Evolutionary conservation across 2,888 invertebrate species (phyloP).

Genomic region (Cancer borealis): DNA sequence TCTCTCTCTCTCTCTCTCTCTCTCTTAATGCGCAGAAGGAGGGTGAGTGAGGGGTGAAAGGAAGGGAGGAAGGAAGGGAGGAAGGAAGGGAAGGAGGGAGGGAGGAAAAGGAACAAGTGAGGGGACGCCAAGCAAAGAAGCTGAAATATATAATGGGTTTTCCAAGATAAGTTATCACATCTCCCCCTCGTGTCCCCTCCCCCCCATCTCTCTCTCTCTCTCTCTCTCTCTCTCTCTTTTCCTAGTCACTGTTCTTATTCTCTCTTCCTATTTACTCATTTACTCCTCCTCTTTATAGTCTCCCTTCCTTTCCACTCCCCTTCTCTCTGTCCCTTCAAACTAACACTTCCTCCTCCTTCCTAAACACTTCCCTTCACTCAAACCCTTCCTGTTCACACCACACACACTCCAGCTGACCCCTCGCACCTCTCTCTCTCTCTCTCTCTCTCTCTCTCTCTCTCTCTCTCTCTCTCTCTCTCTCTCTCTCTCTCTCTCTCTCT

Average conservation of each 20-base stretch:
- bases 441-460: background rate
- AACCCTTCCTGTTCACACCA: background rate
- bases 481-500: background rate
- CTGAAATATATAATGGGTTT: constrained; percentile 24
- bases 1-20: background rate
- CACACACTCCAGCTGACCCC: background rate
- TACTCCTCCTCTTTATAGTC: background rate
- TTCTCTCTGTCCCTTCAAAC: background rate
- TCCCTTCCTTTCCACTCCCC: background rate
- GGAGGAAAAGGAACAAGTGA: background rate
- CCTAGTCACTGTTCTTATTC: background rate
- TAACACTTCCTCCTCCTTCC: background rate
- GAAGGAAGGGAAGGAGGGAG: background rate
- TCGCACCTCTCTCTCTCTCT: background rate
- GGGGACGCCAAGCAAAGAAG: background rate
- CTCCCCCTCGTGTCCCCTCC: background rate
- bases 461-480: background rate
- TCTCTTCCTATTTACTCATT: background rate
- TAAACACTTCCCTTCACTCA: background rate
- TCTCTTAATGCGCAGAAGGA: background rate
- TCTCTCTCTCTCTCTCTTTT: background rate
- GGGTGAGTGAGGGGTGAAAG: background rate
- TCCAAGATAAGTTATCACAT: background rate
- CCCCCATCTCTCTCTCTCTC: background rate
- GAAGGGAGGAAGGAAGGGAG: background rate